A percentile compares a stretch with the other conserved stretches of the same genome.
These are phyloP conservation scores for Manis pentadactyla DNA, from an alignment of 2,797 vertebrate species.

Conservation along the genomic window DNA sequence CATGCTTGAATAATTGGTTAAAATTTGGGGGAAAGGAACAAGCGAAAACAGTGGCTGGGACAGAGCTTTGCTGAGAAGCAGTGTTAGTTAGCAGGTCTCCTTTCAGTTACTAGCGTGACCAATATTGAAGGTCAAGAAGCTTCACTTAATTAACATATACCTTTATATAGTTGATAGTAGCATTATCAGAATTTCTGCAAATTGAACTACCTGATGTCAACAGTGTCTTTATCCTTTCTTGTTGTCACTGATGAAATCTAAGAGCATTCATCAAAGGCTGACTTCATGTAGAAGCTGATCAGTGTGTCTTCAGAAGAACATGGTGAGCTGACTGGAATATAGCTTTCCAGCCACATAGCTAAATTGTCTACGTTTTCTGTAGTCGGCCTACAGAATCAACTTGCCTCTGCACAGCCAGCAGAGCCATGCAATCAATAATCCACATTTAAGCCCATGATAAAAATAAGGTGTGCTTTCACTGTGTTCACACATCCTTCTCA, in stretches of 20 bases:
- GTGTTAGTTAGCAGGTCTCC: neutral
- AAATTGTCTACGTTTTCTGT: neutral
- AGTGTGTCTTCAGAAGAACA: neutral
- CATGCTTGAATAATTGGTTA: neutral
- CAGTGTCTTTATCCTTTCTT: neutral
- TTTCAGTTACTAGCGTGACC: neutral
- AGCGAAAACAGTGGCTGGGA: neutral
- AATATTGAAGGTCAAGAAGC: neutral
- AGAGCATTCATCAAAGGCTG: neutral
- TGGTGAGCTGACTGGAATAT: too few species aligned
- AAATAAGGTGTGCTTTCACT: neutral
- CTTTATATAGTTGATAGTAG: neutral
- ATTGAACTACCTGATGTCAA: neutral
- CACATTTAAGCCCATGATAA: neutral
- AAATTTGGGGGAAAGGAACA: neutral
- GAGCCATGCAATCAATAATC: neutral
- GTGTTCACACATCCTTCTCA: neutral
- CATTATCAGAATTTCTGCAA: neutral
- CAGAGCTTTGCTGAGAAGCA: neutral
- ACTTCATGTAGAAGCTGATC: neutral
- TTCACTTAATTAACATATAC: neutral
- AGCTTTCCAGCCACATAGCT: neutral
- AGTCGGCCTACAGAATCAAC: neutral
- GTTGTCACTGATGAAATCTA: neutral
- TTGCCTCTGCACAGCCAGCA: neutral